Conservation (phyloP, 2,113 vertebrate species). For the Mus musculus region DNA sequence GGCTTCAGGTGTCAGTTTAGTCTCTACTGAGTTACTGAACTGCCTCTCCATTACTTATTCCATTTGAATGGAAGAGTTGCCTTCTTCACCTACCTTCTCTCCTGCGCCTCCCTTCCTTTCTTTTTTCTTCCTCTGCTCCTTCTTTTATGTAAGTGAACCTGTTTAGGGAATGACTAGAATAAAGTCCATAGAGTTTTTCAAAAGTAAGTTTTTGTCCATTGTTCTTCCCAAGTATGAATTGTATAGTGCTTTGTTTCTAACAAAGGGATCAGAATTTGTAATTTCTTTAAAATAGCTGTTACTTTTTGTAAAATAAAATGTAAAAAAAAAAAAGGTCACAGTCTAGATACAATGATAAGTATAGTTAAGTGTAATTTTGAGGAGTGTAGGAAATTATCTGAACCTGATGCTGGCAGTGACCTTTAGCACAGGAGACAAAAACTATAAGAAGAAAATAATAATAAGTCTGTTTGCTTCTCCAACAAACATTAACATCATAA, state of each 20-base stretch:
- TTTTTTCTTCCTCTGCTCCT: not conserved
- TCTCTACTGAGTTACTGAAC: not conserved
- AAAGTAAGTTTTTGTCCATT: not conserved
- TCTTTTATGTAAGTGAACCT: slow-evolving; percentile 34
- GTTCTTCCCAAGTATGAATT: not conserved
- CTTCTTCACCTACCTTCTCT: not conserved
- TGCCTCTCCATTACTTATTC: not conserved
- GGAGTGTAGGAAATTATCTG: not conserved
- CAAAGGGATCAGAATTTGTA: not conserved
- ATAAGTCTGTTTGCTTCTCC: not conserved
- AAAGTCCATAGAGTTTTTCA: slow-evolving; percentile 47
- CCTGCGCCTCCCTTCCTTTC: no score
- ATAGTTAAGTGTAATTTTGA: slow-evolving; percentile 26
- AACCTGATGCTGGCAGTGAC: not conserved
- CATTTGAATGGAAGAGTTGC: slow-evolving; percentile 12
- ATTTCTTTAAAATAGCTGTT: not conserved
- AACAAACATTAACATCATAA: not conserved
- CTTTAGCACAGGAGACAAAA: not conserved
- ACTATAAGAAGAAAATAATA: not conserved
- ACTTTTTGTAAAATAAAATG: slow-evolving; percentile 57
- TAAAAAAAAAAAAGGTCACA: not conserved
- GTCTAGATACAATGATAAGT: slow-evolving; percentile 3
- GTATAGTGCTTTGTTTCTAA: slow-evolving; percentile 11
- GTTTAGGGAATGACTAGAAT: slow-evolving; percentile 38
- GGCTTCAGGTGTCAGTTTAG: slow-evolving; percentile 40